Evolutionary conservation across 2,888 invertebrate species (phyloP).

Genomic region (Phlogophora meticulosa): DNA sequence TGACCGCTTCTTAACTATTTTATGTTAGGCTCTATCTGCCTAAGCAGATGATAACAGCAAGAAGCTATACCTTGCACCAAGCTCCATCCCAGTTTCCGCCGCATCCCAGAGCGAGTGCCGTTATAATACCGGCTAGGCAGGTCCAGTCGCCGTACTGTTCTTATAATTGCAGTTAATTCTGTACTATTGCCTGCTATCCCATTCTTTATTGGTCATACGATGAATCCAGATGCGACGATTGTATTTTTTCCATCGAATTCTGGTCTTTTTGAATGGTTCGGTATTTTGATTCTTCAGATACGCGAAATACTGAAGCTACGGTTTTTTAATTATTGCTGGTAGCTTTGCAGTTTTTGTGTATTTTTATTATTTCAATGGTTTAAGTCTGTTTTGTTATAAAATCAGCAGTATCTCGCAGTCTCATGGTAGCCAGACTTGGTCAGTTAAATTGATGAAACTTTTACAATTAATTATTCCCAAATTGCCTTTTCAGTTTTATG

Average conservation of each 20-base stretch:
- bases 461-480: too few species aligned
- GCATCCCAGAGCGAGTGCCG: conserved; percentile 82
- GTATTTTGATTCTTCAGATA: conserved; percentile 35
- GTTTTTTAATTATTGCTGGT: background rate
- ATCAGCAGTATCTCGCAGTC: background rate
- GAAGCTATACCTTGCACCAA: conserved; percentile 50
- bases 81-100: conserved; percentile 74
- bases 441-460: too few species aligned
- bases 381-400: background rate
- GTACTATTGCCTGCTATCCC: conserved; percentile 74
- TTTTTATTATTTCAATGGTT: background rate
- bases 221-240: conserved; percentile 62
- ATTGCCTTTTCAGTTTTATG: too few species aligned
- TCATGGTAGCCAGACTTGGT: too few species aligned
- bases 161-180: conserved; percentile 89
- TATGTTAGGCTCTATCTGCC: too few species aligned
- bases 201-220: conserved; percentile 66
- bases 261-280: conserved; percentile 19
- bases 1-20: too few species aligned
- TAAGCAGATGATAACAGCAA: background rate
- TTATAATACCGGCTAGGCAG: conserved; percentile 81
- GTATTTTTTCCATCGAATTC: conserved; percentile 22
- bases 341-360: background rate
- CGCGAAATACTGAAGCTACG: conserved; percentile 11
- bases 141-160: conserved; percentile 82